Conservation (phyloP, 2,113 vertebrate genomes). For the Prochilodus magdalenae region DNA sequence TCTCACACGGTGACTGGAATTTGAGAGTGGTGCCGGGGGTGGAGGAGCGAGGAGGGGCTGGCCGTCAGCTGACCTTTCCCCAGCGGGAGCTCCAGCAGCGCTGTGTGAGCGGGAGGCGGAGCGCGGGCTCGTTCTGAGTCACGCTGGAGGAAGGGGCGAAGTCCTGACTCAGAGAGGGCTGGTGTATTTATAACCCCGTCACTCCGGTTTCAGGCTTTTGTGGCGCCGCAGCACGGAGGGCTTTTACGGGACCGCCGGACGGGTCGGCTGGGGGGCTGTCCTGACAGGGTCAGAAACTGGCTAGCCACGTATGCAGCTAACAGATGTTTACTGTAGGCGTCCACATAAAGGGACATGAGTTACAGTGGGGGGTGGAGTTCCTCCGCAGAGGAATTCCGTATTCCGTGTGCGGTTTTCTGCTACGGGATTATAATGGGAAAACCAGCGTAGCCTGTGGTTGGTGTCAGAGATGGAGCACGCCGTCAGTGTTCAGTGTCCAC, state of each 20-base stretch:
- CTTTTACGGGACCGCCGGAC: neutral
- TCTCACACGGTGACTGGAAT: neutral
- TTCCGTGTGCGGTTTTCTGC: too few relatives aligned
- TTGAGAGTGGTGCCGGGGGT: neutral
- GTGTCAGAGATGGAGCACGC: too few relatives aligned
- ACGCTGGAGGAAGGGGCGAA: neutral
- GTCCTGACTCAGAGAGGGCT: neutral
- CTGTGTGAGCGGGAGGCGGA: neutral
- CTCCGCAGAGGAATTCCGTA: too few relatives aligned
- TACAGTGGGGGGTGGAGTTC: too few relatives aligned
- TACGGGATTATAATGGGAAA: too few relatives aligned
- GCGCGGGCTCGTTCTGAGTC: neutral
- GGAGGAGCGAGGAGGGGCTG: neutral
- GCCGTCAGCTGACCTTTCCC: conserved; percentile 24
- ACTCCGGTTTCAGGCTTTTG: neutral
- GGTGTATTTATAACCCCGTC: neutral
- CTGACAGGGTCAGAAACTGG: too few relatives aligned
- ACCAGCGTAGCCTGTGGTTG: too few relatives aligned
- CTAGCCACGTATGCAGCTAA: too few relatives aligned
- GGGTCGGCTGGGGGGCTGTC: too few relatives aligned
- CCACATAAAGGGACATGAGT: too few relatives aligned
- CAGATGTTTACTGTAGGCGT: too few relatives aligned
- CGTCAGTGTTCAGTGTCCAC: neutral
- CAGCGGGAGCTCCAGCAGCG: neutral
- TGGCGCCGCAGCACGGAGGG: neutral